phyloP scores from a whole-genome alignment of 1,140 invertebrate genomes.

The Thaumetopoea pityocampa region DNA sequence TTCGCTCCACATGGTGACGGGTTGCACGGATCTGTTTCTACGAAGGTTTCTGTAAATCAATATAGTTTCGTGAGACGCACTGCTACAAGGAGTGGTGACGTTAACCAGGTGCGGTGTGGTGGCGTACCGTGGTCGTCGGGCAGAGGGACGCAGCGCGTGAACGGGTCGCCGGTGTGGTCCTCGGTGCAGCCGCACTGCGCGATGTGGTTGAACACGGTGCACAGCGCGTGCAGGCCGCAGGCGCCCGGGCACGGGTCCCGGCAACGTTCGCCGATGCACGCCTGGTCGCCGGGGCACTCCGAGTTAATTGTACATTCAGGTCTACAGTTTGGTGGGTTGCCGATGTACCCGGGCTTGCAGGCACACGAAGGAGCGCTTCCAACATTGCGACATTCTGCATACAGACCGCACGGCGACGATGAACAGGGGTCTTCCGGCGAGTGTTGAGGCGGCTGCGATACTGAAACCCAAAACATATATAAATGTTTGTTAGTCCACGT shows the following conservation, averaged over 20 bases:
- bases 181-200: conserved; percentile 83
- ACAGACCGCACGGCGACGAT: conserved; percentile 84
- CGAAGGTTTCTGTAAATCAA: conserved; percentile 36
- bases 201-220: conserved; percentile 85
- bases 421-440: conserved; percentile 80
- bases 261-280: conserved; percentile 84
- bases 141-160: conserved; percentile 48
- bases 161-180: conserved; percentile 64
- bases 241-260: conserved; percentile 83
- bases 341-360: conserved; percentile 80
- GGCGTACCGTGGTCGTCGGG: conserved; percentile 64
- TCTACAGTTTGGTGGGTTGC: conserved; percentile 83
- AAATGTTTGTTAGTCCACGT: too few relatives aligned
- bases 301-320: conserved; percentile 87
- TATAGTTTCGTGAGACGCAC: too few relatives aligned
- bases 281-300: conserved; percentile 81
- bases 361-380: conserved; percentile 81
- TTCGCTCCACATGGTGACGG: conserved; percentile 74
- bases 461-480: conserved; percentile 53
- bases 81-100: too few relatives aligned
- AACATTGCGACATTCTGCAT: conserved; percentile 82
- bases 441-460: conserved; percentile 61
- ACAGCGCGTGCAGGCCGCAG: conserved; percentile 81
- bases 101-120: too few relatives aligned
- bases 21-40: conserved; percentile 48